Evolutionary conservation across 1,140 invertebrate species (phyloP), one percentile per base, ranked within the genome.

Genomic region (Maconellicoccus hirsutus): DNA sequence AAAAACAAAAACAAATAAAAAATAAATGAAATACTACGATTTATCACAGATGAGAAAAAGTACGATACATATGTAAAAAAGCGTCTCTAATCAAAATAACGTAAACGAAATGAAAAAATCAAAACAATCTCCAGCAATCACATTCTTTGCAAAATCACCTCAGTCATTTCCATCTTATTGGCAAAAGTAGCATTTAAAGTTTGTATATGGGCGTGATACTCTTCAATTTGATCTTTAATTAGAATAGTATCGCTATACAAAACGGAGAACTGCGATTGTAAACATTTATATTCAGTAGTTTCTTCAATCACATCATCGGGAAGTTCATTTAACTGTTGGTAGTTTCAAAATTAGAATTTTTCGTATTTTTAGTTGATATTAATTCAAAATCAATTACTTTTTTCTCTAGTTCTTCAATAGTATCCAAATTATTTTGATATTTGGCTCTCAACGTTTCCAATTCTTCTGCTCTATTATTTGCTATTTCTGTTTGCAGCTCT

Each of bases 171-270:
- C 77, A 98, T 96, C 76, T 98, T 94, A 72, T 91, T 86, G 80
- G 93, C 96, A 79, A 96, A 96, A 74, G 90, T 93, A 16, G 86
- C 90, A 75, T 93, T 90, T 59, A 97, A 80, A 75, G 89, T 86
- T 25, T 93, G 81, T 66, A 66, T 66, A 26, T 66, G 61, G 3
- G 61, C 10, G 21, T 66, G 61, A 0, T 91, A 88, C 78, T 98
- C 95, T 76, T 98, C 95, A 21, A 98, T 82, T 75, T 95, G 92
- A 0, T 94, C 96, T 81, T 96, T 95, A 75, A 98, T 86, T 80
- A 96, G 93, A 91, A 96, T 93, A 0, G 92, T 94, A 81, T 98
- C 95, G 80, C 98, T 98, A 79, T 97, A 98, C 4, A 98, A 83
- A 66, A 98, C 95, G 12, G 95, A 97, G 83, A 98, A 98, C 81